Conservation (phyloP, 2,888 invertebrate genomes). For the Clostera curtula region DNA sequence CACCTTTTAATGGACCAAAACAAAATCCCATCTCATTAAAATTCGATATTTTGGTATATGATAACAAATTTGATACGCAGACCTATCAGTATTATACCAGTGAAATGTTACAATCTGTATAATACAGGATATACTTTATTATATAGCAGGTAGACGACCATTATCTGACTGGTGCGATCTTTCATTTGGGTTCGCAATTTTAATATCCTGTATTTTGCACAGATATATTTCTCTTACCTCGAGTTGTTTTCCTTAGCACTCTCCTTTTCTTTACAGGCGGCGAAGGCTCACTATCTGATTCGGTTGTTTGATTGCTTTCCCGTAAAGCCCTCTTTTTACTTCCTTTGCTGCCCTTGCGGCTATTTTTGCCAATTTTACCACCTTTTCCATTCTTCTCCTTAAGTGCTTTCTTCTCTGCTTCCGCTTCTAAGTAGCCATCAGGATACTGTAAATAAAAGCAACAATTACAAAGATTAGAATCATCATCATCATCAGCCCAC, state of each 20-base stretch:
- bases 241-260: slow-evolving; percentile 12
- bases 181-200: background rate
- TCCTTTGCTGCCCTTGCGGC: slow-evolving; percentile 13
- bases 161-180: too few species aligned
- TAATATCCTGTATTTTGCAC: slow-evolving; percentile 11
- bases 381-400: slow-evolving; percentile 35
- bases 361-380: slow-evolving; percentile 11
- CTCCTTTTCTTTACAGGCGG: slow-evolving; percentile 38
- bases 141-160: too few species aligned
- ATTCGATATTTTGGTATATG: too few species aligned
- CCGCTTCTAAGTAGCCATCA: slow-evolving; percentile 81
- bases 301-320: slow-evolving; percentile 37
- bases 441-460: slow-evolving; percentile 73
- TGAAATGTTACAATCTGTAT: too few species aligned
- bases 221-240: slow-evolving; percentile 17
- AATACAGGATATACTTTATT: too few species aligned
- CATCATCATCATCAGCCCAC: too few species aligned
- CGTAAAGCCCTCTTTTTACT: slow-evolving; percentile 36
- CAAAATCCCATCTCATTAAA: too few species aligned
- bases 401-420: slow-evolving; percentile 63
- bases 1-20: too few species aligned
- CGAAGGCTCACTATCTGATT: slow-evolving; percentile 29
- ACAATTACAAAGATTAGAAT: background rate
- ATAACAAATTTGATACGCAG: too few species aligned
- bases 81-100: too few species aligned